These are phyloP conservation scores for Amphibalanus amphitrite DNA, from an alignment of 1,140 invertebrate genomes.

Conservation along the genomic window DNA sequence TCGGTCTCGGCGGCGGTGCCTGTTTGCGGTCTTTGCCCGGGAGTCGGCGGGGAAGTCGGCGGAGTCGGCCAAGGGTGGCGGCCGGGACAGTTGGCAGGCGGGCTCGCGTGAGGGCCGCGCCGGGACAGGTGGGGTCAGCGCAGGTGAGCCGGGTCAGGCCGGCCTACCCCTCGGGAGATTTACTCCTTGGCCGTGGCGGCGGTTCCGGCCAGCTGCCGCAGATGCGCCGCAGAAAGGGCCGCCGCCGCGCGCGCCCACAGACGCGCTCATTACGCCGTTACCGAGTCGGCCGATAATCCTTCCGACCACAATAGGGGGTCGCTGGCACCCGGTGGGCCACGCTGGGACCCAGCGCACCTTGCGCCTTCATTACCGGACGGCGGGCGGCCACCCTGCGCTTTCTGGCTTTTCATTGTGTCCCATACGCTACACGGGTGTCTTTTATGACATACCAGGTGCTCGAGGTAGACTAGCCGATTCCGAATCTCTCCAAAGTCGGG, in stretches of 20 bases:
- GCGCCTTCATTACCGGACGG: not conserved
- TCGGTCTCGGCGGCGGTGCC: too few relatives aligned
- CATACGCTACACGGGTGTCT: too few relatives aligned
- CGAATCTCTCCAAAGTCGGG: not conserved
- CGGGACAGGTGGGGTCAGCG: not conserved
- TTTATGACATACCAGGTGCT: too few relatives aligned
- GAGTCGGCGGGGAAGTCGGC: not conserved
- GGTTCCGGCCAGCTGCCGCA: not conserved
- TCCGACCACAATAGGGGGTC: not conserved
- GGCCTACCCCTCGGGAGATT: not conserved
- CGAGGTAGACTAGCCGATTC: too few relatives aligned
- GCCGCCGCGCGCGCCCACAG: too few relatives aligned
- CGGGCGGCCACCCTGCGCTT: too few relatives aligned
- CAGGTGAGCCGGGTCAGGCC: not conserved
- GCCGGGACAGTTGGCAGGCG: not conserved
- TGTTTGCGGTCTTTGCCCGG: not conserved
- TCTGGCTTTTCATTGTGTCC: too few relatives aligned
- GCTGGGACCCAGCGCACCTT: too few relatives aligned
- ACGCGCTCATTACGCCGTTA: not conserved
- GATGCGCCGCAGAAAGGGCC: not conserved
- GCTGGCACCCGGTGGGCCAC: too few relatives aligned
- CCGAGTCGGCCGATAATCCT: not conserved
- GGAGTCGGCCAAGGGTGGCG: too few relatives aligned
- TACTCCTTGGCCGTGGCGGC: not conserved
- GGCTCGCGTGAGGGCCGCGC: not conserved